These are phyloP conservation scores for Peromyscus leucopus DNA, from an alignment of 2,113 vertebrate species.

Conservation along the genomic window DNA sequence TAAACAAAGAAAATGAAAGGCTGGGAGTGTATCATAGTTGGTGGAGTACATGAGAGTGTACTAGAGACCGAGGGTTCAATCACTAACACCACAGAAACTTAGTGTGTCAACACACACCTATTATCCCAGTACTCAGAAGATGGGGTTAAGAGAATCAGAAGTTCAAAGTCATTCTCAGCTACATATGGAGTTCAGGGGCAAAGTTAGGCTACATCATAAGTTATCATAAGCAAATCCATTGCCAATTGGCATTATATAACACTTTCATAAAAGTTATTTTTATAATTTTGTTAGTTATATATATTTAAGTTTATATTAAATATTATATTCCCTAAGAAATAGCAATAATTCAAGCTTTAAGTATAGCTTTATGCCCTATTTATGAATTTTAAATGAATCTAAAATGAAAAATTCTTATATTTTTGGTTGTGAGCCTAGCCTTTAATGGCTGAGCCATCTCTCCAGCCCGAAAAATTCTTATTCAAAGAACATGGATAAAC, in stretches of 20 bases:
- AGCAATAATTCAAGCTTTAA: not conserved
- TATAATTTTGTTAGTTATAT: not conserved
- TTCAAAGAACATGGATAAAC: not conserved
- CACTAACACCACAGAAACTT: too few relatives aligned
- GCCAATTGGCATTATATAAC: not conserved
- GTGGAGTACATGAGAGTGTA: not conserved
- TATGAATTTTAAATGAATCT: conserved; percentile 11
- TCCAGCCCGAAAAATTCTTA: not conserved
- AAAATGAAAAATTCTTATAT: not conserved
- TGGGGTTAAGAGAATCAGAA: not conserved
- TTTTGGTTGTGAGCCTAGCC: too few relatives aligned
- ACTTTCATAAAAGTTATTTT: not conserved
- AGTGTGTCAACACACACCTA: too few relatives aligned
- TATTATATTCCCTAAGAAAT: not conserved
- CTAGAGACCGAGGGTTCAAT: not conserved
- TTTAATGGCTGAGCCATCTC: too few relatives aligned
- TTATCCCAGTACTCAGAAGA: not conserved
- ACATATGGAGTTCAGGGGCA: not conserved
- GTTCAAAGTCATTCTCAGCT: not conserved
- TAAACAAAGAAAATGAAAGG: not conserved
- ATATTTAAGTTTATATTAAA: not conserved
- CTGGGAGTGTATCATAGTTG: not conserved
- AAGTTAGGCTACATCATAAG: not conserved
- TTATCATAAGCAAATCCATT: not conserved
- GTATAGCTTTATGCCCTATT: not conserved